Conservation (phyloP, 2,888 invertebrate genomes). For the Sesia apiformis region DNA sequence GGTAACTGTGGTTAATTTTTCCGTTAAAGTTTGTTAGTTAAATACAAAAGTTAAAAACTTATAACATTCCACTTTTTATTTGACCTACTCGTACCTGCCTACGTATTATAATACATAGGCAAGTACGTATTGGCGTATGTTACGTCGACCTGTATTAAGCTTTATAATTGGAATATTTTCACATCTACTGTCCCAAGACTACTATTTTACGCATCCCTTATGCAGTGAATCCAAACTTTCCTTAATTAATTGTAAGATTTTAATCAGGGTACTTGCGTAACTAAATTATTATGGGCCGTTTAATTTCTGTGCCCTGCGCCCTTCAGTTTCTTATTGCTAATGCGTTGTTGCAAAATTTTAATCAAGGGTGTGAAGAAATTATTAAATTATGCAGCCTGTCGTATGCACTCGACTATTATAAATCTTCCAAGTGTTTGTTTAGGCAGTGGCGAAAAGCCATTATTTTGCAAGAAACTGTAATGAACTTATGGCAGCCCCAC, state of each 20-base stretch:
- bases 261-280: slow-evolving; percentile 66
- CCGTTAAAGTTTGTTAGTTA: too few relatives aligned
- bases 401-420: slow-evolving; percentile 64
- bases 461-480: slow-evolving; percentile 26
- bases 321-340: slow-evolving; percentile 58
- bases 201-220: slow-evolving; percentile 18
- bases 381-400: slow-evolving; percentile 73
- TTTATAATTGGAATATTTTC: too few relatives aligned
- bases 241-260: slow-evolving; percentile 69
- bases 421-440: slow-evolving; percentile 54
- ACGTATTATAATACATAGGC: too few relatives aligned
- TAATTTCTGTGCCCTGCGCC: slow-evolving; percentile 62
- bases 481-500: slow-evolving; percentile 21
- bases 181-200: too few relatives aligned
- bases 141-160: too few relatives aligned
- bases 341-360: slow-evolving; percentile 71
- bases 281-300: slow-evolving; percentile 69
- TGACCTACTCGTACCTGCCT: too few relatives aligned
- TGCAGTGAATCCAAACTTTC: slow-evolving; percentile 42
- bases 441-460: slow-evolving; percentile 31
- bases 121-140: too few relatives aligned
- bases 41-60: too few relatives aligned
- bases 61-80: too few relatives aligned
- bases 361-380: slow-evolving; percentile 68
- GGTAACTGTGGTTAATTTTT: too few relatives aligned